Conservation (phyloP, 2,888 invertebrate species). For the Mesodorylaimus sp. region DNA sequence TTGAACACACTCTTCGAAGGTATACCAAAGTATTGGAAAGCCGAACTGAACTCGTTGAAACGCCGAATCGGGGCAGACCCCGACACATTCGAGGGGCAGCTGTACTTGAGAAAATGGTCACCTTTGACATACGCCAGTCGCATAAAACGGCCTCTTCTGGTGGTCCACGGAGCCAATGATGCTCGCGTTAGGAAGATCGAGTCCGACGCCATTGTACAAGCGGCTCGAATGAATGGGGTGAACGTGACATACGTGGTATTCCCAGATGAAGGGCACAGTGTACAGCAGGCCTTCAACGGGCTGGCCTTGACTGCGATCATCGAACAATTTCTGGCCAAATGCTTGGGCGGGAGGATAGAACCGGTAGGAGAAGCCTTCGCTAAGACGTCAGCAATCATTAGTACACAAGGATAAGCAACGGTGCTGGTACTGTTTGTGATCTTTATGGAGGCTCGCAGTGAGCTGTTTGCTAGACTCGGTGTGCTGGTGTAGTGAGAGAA, state of each 20-base stretch:
- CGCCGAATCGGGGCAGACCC: background rate
- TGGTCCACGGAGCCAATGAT: conserved; percentile 27
- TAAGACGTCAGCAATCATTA: background rate
- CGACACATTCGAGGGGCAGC: background rate
- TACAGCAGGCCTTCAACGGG: background rate
- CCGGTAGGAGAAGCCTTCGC: background rate
- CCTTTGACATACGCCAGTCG: background rate
- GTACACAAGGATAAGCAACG: too few species aligned
- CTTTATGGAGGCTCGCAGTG: too few species aligned
- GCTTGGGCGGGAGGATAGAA: conserved; percentile 2
- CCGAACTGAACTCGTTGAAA: background rate
- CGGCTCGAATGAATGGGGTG: background rate
- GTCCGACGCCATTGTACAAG: background rate
- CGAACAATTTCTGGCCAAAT: conserved; percentile 1
- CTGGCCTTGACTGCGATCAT: background rate
- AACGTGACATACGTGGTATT: conserved; percentile 1
- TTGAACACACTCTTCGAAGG: conserved; percentile 24
- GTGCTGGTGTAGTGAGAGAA: too few species aligned
- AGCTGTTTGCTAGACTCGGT: too few species aligned
- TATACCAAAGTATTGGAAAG: conserved; percentile 25
- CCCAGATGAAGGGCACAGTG: conserved; percentile 1
- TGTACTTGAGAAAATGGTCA: background rate
- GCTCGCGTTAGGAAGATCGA: conserved; percentile 14
- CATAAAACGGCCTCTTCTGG: conserved; percentile 19
- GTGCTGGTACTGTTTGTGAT: too few species aligned